These are phyloP conservation scores for Drosophila kepulauana DNA, from an alignment of 1,140 invertebrate species.

Conservation along the genomic window DNA sequence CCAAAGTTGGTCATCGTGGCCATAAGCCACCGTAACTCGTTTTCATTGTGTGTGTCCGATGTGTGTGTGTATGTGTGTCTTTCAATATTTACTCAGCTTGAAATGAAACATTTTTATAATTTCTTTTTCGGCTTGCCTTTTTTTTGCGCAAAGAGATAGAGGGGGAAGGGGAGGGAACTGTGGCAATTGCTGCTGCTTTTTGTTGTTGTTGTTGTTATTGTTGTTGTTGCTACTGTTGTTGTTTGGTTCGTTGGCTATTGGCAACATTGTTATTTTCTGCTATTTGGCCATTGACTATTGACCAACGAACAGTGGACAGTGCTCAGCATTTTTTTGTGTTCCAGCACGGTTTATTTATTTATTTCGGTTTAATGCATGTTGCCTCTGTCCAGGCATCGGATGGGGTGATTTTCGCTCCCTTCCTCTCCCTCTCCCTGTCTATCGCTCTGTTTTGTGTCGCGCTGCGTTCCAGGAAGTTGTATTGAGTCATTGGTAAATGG, in stretches of 20 bases:
- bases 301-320: constrained; percentile 44
- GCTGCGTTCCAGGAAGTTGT: constrained; percentile 67
- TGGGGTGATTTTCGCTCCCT: not conserved
- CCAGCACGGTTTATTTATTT: constrained; percentile 73
- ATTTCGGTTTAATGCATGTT: constrained; percentile 79
- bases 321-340: constrained; percentile 51
- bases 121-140: constrained; percentile 55
- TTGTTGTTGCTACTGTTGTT: constrained; percentile 67
- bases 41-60: constrained; percentile 8
- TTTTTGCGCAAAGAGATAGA: not conserved
- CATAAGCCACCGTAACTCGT: constrained; percentile 30
- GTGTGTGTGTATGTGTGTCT: constrained; percentile 33
- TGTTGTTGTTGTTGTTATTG: constrained; percentile 43
- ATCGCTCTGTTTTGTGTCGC: not conserved
- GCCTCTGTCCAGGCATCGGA: not conserved
- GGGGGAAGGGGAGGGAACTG: not conserved
- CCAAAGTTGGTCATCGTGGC: constrained; percentile 42
- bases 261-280: constrained; percentile 83
- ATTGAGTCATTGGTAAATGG: constrained; percentile 82
- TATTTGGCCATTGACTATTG: constrained; percentile 80
- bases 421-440: not conserved
- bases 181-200: constrained; percentile 12
- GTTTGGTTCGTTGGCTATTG: constrained; percentile 81
- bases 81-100: constrained; percentile 72
- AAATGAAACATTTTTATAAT: constrained; percentile 80